Base-by-base conservation (phyloP, 2,888 invertebrate species). In the Agrotis segetum region DNA sequence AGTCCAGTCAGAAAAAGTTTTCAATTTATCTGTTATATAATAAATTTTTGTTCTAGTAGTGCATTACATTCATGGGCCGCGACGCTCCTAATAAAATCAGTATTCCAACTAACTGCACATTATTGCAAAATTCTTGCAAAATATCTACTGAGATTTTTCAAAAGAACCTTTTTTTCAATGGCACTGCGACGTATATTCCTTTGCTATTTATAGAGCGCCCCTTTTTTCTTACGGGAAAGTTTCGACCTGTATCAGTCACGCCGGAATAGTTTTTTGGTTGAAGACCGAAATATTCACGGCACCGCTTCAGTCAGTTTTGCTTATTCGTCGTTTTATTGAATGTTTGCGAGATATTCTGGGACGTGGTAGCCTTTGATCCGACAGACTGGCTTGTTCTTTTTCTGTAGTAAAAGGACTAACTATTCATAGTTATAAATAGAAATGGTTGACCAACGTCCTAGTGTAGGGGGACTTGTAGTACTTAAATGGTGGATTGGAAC, bases 271-370 rank as follows among this genome's bases (percentile, higher is more conserved):
- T 79, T 67, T 76, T 53, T 62, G 53, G 17, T 53, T 44, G 53
- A 34, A 44, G 19, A 53, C 6, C 13, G 40, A 61, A 71, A 64
- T 67, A 55, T 56, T 49, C 34, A 59, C 53, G 49, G 21, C 73
- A 21, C 13, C 73, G n/a, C n/a, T 13, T n/a, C 9, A 34, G 34
- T 44, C 24, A 44, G 60, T 21, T 59, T 60, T 24, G 29, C 13
- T 50, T 34, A 40, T 47, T 49, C 14, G 9, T 24, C 7, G 4
- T 44, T 68, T 76, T 68, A 67, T 76, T 76, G n/a, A 72, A 50
- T 50, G 21, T 46, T 50, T 50, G 49, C 3, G n/a, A 66, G 13
- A 56, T 56, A 44, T 66, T 66, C 29, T n/a, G n/a, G n/a, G 3
- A 21, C 55, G 5, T 53, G 3, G 13, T 62, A 0, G 9, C 17